A percentile compares a stretch with the other conserved stretches of the same genome.
These are phyloP conservation scores for Eueides isabella DNA, from an alignment of 1,140 invertebrate species.

Conservation along the genomic window DNA sequence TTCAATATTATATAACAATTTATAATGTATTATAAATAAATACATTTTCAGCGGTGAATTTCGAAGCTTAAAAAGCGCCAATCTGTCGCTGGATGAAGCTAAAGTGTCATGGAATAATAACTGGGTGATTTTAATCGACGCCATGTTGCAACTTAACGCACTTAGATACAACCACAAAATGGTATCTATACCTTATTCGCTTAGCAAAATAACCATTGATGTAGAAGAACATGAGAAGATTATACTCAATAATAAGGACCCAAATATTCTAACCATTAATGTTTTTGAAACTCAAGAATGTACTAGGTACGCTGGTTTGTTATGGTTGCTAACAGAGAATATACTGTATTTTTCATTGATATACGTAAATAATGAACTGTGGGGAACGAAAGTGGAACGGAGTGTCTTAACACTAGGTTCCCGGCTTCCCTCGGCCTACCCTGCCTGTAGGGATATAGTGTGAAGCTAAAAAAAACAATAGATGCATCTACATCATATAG, in stretches of 20 bases:
- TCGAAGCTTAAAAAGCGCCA: constrained; percentile 40
- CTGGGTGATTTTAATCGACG: constrained; percentile 50
- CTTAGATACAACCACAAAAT: constrained; percentile 35
- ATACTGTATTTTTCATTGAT: too few relatives aligned
- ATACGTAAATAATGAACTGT: too few relatives aligned
- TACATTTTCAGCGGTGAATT: constrained; percentile 43
- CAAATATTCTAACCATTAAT: constrained; percentile 8
- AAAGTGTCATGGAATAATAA: constrained; percentile 44
- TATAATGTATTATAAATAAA: constrained; percentile 3
- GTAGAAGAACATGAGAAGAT: constrained; percentile 26
- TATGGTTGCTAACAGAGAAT: too few relatives aligned
- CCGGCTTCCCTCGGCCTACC: too few relatives aligned
- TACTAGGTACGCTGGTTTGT: constrained; percentile 16
- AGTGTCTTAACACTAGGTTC: too few relatives aligned
- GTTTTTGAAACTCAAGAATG: constrained; percentile 17
- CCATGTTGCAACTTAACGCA: constrained; percentile 44
- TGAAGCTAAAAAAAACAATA: too few relatives aligned
- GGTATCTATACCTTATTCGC: constrained; percentile 36
- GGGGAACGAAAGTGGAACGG: too few relatives aligned
- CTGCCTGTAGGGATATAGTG: too few relatives aligned
- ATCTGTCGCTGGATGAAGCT: constrained; percentile 38
- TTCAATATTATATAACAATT: too few relatives aligned
- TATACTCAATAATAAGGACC: neutral
- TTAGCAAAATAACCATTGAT: constrained; percentile 45
- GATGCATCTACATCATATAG: too few relatives aligned